Base-by-base conservation (phyloP, 2,888 invertebrate genomes). In the Linnaemya vulpina region DNA sequence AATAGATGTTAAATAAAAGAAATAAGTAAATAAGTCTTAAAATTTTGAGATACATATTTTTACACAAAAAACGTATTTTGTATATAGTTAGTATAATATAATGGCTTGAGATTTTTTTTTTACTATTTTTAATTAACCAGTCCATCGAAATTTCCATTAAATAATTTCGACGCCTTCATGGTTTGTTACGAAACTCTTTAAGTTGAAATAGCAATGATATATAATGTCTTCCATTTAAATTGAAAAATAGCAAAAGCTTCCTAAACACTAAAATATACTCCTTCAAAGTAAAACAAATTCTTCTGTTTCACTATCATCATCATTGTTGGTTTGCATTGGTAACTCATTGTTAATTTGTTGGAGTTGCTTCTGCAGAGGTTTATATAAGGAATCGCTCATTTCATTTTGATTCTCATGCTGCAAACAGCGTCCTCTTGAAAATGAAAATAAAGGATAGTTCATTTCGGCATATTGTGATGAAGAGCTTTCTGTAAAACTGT, bases 371-470 rank as follows among this genome's bases (percentile, higher is more conserved):
- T 94, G 94, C 79, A 94, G 93, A 86, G 93, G 93, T 87, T 94
- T 93, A 90, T 94, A 94, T 35, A 94, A 91, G 86, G 92, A 91
- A 87, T 92, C 92, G 62, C 89, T 90, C 86, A 90, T 89, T 75
- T 90, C 90, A 53, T 91, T 89, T 20, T 86, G 49, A 20, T 51
- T 87, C 10, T 90, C 90, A 74, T 91, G 89, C 67, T 95, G 94
- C 88, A 93, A 93, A 88, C 95, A 94, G 88, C 95, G 94, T 80
- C 97, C 97, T 88, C 96, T 95, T 86, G 95, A 94, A 90, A 97
- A 95, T 84, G 95, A 95, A 93, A 97, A 97, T 93, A 97, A 95
- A 40, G 97, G 97, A 92, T 97, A 97, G 82, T 91, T 92, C 86
- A 90, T 89, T 89, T 96, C 95, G 4, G 88, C 87, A 65, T 77